These are phyloP conservation scores for Meloe dianella DNA, from an alignment of 2,888 invertebrate genomes.

Conservation along the genomic window DNA sequence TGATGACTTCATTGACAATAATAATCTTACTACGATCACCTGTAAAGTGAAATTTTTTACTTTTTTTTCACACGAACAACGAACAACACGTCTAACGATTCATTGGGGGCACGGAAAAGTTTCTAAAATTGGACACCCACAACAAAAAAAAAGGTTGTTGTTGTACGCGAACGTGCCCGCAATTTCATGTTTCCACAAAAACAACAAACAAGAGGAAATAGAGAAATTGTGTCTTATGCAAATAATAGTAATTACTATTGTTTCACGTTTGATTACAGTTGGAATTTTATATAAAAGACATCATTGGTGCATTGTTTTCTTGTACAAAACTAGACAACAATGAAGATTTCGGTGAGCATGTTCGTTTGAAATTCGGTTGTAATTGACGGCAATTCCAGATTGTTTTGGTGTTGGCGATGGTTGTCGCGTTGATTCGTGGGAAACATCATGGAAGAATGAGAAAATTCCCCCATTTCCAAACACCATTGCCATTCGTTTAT, in stretches of 20 bases:
- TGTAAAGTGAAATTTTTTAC: background rate
- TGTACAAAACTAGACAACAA: background rate
- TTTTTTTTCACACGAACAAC: background rate
- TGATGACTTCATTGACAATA: slow-evolving; percentile 5
- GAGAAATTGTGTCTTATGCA: slow-evolving; percentile 1
- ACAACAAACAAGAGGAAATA: background rate
- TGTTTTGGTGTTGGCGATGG: background rate
- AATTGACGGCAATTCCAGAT: background rate
- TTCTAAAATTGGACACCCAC: background rate
- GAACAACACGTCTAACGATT: background rate
- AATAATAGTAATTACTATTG: slow-evolving; percentile 1
- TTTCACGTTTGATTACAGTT: background rate
- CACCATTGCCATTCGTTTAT: background rate
- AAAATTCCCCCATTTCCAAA: background rate
- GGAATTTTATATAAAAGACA: background rate
- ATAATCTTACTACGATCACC: background rate
- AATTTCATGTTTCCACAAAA: background rate
- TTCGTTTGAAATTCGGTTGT: background rate
- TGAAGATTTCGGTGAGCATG: background rate
- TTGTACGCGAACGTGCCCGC: background rate
- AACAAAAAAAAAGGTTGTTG: background rate
- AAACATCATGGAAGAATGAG: background rate
- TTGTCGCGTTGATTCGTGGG: background rate
- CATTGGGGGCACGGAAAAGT: background rate
- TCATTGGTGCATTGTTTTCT: background rate